Conservation (phyloP, 2,113 vertebrate species). For the Redunca redunca region DNA sequence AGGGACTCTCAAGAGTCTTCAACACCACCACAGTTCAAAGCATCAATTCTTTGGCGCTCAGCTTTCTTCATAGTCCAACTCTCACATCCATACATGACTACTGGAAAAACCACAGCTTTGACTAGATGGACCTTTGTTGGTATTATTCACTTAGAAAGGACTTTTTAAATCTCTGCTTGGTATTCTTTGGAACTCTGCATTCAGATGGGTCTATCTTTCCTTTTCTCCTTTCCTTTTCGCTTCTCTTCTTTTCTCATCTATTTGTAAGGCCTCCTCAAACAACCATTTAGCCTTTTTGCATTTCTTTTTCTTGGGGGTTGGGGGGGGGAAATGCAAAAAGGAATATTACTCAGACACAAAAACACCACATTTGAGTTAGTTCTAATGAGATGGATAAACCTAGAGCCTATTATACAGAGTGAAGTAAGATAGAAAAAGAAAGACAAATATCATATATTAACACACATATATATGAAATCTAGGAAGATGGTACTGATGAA, state of each 20-base stretch:
- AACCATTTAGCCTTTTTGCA: not conserved
- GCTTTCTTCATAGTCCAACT: not conserved
- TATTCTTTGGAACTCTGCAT: not conserved
- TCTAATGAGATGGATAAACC: not conserved
- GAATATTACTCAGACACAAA: not conserved
- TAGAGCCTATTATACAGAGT: not conserved
- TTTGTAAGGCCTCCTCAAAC: not conserved
- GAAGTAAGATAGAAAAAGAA: not conserved
- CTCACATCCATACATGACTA: not conserved
- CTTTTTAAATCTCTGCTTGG: not conserved
- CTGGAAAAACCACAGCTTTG: not conserved
- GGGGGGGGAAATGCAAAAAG: not conserved
- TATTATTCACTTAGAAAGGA: not conserved
- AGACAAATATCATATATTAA: not conserved
- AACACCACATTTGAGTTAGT: not conserved
- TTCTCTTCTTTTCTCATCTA: not conserved
- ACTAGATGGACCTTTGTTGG: not conserved
- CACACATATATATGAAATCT: not conserved
- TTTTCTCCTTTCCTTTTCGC: not conserved
- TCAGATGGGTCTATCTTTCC: not conserved
- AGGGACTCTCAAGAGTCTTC: not conserved
- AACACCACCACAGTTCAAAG: not conserved
- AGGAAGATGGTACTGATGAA: not conserved
- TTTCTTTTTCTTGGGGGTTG: not conserved
- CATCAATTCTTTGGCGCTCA: not conserved